phyloP scores from a whole-genome alignment of 2,888 invertebrate species.

The Nemoura dubitans region DNA sequence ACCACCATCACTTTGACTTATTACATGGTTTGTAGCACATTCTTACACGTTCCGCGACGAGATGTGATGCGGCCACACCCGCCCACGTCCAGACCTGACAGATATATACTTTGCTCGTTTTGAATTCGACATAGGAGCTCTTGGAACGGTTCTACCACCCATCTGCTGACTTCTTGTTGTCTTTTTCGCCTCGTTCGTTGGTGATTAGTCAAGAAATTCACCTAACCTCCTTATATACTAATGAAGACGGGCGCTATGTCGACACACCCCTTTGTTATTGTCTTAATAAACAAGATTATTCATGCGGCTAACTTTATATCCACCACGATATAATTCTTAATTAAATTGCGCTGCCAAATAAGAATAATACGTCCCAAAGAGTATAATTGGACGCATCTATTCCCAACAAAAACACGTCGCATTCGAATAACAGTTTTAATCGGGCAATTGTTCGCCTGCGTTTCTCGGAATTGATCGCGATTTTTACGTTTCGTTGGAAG shows the following conservation, averaged over 20 bases:
- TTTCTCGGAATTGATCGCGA: conserved; percentile 12
- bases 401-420: background rate
- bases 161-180: background rate
- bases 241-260: conserved; percentile 16
- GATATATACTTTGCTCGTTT: conserved; percentile 33
- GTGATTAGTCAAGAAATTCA: background rate
- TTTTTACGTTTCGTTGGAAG: background rate
- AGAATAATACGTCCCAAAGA: background rate
- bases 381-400: background rate
- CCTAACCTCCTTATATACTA: background rate
- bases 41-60: conserved; percentile 21
- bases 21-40: conserved; percentile 37
- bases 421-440: background rate
- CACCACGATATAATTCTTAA: background rate
- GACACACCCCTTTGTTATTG: conserved; percentile 1
- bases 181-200: background rate
- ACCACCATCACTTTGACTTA: conserved; percentile 35
- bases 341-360: background rate
- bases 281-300: background rate
- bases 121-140: conserved; percentile 32
- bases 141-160: conserved; percentile 9
- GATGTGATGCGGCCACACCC: conserved; percentile 24
- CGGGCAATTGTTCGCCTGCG: background rate
- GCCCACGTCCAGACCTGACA: background rate
- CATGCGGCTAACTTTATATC: background rate